A percentile compares a stretch with the other conserved stretches of the same genome.
phyloP scores from a whole-genome alignment of 1,140 invertebrate genomes.

The Onthophagus taurus region DNA sequence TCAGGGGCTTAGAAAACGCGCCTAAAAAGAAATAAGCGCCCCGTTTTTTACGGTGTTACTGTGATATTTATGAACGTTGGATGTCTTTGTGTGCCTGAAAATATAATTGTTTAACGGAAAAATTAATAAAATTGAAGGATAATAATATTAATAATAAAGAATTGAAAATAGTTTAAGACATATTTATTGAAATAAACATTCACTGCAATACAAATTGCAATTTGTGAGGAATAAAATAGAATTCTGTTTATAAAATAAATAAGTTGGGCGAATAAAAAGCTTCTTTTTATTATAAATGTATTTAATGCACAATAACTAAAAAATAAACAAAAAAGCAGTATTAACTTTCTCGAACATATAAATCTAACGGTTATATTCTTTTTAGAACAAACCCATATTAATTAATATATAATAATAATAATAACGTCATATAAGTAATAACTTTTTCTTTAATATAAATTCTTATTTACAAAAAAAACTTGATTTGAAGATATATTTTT shows the following conservation, averaged over 20 bases:
- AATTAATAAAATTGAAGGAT: too few relatives aligned
- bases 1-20: constrained; percentile 54
- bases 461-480: neutral
- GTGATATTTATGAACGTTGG: too few relatives aligned
- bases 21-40: constrained; percentile 53
- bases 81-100: too few relatives aligned
- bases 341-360: too few relatives aligned
- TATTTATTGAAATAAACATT: constrained; percentile 12
- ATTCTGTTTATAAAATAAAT: constrained; percentile 1
- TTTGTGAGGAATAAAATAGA: neutral
- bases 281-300: constrained; percentile 8
- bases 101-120: too few relatives aligned
- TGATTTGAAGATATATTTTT: neutral
- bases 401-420: neutral
- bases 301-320: constrained; percentile 7
- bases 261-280: constrained; percentile 2
- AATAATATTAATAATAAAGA: too few relatives aligned
- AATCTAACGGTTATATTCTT: too few relatives aligned
- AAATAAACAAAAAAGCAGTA: too few relatives aligned
- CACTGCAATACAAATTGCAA: constrained; percentile 4
- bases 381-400: too few relatives aligned
- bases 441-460: neutral
- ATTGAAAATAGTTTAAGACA: too few relatives aligned
- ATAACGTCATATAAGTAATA: neutral
- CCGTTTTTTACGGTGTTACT: too few relatives aligned